phyloP scores from a whole-genome alignment of 2,888 invertebrate genomes.

The Nycteola revayana region DNA sequence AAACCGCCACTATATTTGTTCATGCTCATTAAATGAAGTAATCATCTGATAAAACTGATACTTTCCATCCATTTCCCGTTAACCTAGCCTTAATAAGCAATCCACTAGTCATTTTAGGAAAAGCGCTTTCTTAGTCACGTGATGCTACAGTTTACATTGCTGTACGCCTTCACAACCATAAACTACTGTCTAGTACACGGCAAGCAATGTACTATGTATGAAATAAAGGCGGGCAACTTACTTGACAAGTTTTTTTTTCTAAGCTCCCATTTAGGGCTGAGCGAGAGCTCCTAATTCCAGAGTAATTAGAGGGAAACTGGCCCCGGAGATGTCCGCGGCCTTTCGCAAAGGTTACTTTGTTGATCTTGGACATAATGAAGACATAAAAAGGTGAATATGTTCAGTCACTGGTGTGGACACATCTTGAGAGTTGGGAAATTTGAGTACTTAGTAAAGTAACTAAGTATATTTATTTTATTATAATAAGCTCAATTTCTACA shows the following conservation, averaged over 20 bases:
- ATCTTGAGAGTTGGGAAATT: too few species aligned
- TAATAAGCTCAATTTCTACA: too few species aligned
- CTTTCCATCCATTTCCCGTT: constrained; percentile 21
- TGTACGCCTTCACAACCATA: too few species aligned
- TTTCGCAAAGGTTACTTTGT: constrained; percentile 33
- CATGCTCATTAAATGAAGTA: too few species aligned
- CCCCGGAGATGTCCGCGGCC: constrained; percentile 40
- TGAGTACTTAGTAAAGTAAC: too few species aligned
- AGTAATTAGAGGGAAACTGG: constrained; percentile 68
- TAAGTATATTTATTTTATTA: too few species aligned
- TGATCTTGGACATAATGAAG: constrained; percentile 52
- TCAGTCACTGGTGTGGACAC: too few species aligned
- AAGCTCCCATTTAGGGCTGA: constrained; percentile 32
- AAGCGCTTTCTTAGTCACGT: constrained; percentile 9
- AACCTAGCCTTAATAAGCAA: constrained; percentile 16
- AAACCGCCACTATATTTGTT: too few species aligned
- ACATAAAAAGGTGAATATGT: constrained; percentile 31
- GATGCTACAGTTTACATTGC: constrained; percentile 2
- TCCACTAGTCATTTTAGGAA: constrained; percentile 16
- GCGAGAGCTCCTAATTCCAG: constrained; percentile 64
- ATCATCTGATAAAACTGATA: too few species aligned
- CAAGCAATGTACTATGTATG: constrained; percentile 14
- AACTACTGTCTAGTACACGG: background rate
- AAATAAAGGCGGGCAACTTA: constrained; percentile 28
- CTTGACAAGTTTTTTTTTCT: constrained; percentile 50